Conservation (phyloP, 30 jellyfish, hydroid and myxozoan species). For the Phacellophora camtschatica region DNA sequence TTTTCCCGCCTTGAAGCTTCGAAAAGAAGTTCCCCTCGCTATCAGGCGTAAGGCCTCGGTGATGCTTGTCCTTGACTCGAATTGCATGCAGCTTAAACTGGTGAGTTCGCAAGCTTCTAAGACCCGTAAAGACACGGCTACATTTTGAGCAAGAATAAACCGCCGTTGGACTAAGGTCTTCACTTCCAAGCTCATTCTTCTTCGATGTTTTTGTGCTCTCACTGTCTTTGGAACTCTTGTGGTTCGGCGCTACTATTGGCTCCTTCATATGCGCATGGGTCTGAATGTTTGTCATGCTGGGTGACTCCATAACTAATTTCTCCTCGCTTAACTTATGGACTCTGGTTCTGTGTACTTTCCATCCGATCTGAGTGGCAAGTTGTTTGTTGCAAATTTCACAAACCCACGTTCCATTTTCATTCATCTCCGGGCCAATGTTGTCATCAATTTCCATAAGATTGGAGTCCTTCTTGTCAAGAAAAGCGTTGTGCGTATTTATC, state of each 20-base stretch:
- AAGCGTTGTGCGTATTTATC: conserved; percentile 29
- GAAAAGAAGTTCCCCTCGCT: conserved; percentile 15
- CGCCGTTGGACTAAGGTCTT: conserved; percentile 46
- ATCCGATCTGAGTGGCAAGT: conserved; percentile 52
- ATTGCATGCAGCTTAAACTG: conserved; percentile 72
- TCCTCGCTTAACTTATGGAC: conserved; percentile 48
- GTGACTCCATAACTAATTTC: background rate
- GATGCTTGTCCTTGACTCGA: conserved; percentile 54
- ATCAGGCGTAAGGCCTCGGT: background rate
- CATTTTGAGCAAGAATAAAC: conserved; percentile 64
- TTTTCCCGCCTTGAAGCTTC: conserved; percentile 12
- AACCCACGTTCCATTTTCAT: conserved; percentile 5
- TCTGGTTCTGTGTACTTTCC: conserved; percentile 69
- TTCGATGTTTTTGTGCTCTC: background rate
- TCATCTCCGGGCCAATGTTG: background rate
- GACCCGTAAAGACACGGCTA: conserved; percentile 70
- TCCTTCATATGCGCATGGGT: background rate
- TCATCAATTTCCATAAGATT: background rate
- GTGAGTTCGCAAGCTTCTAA: conserved; percentile 73
- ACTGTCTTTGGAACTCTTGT: background rate
- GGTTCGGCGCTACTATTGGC: background rate
- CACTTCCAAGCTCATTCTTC: conserved; percentile 59
- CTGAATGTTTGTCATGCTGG: background rate
- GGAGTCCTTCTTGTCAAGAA: background rate
- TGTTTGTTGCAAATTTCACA: conserved; percentile 63